These are phyloP conservation scores for Drosophila burlai DNA, from an alignment of 1,140 invertebrate genomes.

Conservation along the genomic window DNA sequence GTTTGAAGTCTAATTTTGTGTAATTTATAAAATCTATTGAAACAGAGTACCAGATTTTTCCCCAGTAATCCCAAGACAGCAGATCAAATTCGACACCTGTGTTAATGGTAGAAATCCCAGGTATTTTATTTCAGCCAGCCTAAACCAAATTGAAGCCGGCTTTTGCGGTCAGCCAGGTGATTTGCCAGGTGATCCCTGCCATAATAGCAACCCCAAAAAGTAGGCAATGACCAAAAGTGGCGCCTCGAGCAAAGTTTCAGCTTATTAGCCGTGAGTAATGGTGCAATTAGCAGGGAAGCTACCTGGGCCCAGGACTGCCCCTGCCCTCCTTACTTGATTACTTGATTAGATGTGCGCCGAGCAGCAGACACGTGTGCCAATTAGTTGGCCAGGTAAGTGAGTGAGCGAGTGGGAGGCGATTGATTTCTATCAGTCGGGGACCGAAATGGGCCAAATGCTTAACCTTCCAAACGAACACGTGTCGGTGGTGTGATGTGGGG, in stretches of 20 bases:
- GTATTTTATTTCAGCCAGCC: slow-evolving; percentile 11
- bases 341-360: slow-evolving; percentile 27
- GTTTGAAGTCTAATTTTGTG: neutral
- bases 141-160: slow-evolving; percentile 4
- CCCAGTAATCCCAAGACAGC: neutral
- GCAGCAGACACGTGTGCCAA: slow-evolving; percentile 52
- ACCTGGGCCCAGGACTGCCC: slow-evolving; percentile 11
- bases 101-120: slow-evolving; percentile 10
- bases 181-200: slow-evolving; percentile 22
- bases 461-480: neutral
- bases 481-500: neutral
- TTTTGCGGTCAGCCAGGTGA: slow-evolving; percentile 22
- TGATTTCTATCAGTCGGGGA: slow-evolving; percentile 31
- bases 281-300: slow-evolving; percentile 57
- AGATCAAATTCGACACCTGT: slow-evolving; percentile 8
- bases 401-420: slow-evolving; percentile 24
- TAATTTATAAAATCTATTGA: neutral
- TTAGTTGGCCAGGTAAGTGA: slow-evolving; percentile 34
- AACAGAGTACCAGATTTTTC: neutral
- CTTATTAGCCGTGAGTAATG: slow-evolving; percentile 72
- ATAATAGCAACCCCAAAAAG: slow-evolving; percentile 27
- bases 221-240: slow-evolving; percentile 35
- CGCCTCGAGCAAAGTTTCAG: slow-evolving; percentile 37
- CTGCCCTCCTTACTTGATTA: slow-evolving; percentile 22
- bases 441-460: neutral